Evolutionary conservation across 2,888 invertebrate species (phyloP), one percentile per base, ranked within the genome.

Genomic region (Thyatira batis): DNA sequence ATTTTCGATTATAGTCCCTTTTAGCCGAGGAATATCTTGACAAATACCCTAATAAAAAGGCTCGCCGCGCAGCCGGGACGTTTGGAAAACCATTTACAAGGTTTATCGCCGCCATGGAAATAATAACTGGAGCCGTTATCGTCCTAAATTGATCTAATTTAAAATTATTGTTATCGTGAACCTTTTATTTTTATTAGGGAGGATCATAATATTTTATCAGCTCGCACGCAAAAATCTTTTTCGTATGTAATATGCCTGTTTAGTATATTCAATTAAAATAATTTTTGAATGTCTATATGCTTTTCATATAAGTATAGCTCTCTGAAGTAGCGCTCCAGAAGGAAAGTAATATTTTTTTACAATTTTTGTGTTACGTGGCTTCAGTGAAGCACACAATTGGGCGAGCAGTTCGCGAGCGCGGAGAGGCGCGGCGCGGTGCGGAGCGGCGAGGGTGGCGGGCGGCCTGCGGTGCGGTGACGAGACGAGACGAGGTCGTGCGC

Each of bases 81-180:
- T 89, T 90, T 86, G 90, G 87, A 89, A 90, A 90, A 87, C 90
- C 88, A 89, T 91, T 90, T 86, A 87, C 88, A 88, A 90, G 88
- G 81, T 90, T 91, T 91, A 90, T 90, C 85, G 89, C 77, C 82
- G 87, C 89, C 79, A 89, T 90, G 89, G 89, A 89, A 91, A 90
- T 90, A 90, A 90, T 91, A 90, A 89, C 89, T 84, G 86, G 75
- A 78, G 87, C 88, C 87, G 87, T 89, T 89, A 89, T 89, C 88
- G 83, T 85, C 83, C 89, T 84, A 88, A 89, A 89, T 89, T 87
- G 89, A 88, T 89, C 88, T 89, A 89, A 89, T 90, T 89, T 86
- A 86, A 87, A 89, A 89, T 89, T 89, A 90, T 89, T 89, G 89
- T 87, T 90, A 89, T 88, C 78, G 86, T 79, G 72, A 83, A 82